A percentile compares a stretch with the other conserved stretches of the same genome.
Conservation (phyloP, 1,140 invertebrate genomes). For the Thaumetopoea pityocampa region DNA sequence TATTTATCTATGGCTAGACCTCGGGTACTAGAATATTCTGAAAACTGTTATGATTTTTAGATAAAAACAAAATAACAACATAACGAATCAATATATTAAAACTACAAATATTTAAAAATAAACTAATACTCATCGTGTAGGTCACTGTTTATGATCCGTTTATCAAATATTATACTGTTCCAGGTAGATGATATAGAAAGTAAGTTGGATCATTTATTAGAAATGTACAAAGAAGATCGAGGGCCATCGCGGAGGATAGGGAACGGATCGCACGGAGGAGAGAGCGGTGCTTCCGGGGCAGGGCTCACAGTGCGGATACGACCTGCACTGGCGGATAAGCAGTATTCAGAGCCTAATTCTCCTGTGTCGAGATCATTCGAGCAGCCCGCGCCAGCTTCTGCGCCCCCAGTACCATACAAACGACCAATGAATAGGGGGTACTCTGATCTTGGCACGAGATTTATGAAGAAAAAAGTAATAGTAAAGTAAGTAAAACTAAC, state of each 20-base stretch:
- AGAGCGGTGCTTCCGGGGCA: constrained; percentile 32
- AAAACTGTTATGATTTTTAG: too few relatives aligned
- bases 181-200: constrained; percentile 95
- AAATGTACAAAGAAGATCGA: constrained; percentile 94
- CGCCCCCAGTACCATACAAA: constrained; percentile 53
- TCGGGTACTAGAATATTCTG: too few relatives aligned
- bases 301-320: constrained; percentile 61
- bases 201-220: constrained; percentile 94
- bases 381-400: constrained; percentile 35
- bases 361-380: constrained; percentile 71
- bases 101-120: too few relatives aligned
- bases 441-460: constrained; percentile 87
- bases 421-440: constrained; percentile 84
- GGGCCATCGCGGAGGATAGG: constrained; percentile 76
- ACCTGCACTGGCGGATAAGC: constrained; percentile 83
- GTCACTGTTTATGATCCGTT: too few relatives aligned
- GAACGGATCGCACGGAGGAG: constrained; percentile 41
- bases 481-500: constrained; percentile 71
- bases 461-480: constrained; percentile 88
- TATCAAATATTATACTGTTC: constrained; percentile 28
- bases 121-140: too few relatives aligned
- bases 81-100: too few relatives aligned
- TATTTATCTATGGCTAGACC: too few relatives aligned
- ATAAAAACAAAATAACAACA: too few relatives aligned
- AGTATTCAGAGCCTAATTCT: constrained; percentile 87